Evolutionary conservation across 2,797 vertebrate species (phyloP), one percentile per base, ranked within the genome.

Genomic region (Hozukius guyotensis): DNA sequence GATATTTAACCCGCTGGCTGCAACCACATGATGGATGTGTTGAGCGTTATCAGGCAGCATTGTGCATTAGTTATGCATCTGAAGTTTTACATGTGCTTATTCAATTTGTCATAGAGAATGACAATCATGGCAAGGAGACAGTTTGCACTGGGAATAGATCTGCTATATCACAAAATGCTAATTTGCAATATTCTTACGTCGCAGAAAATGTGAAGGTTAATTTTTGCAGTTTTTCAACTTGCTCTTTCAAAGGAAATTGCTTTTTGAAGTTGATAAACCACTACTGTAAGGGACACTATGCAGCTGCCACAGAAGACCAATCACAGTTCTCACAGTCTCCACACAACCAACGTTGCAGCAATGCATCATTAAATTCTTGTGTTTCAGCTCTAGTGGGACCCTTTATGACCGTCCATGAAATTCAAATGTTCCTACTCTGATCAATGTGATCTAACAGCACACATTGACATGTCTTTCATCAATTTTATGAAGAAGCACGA

Each of bases 11-110:
- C 77, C 12, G 20, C 72, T 22, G 53, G 31, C 75, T 78, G 63
- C 3, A 29, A 46, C 22, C 13, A 24, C 74, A 18, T 77, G 81
- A 84, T 82, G 72, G 75, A 80, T 81, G 69, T 65, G 69, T 34
- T 79, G 36, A 22, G 71, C 4, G 11, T 83, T 80, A 80, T 82
- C 73, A 38, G 56, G 31, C 25, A 14, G 60, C 5, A 34, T n/a
- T 32, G 53, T 64, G 55, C 52, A 46, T 78, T 82, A 24, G 42
- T 77, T 77, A 12, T 18, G 6, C 5, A 67, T 70, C 46, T 56
- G 49, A 60, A 49, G 49, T 67, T 80, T 72, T 31, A 62, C 64
- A 77, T 62, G 61, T 10, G 29, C 22, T 10, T 62, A 55, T 29
- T 83, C 64, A 63, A 20, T 34, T 61, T 42, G 31, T 72, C 66